phyloP scores from a whole-genome alignment of 2,888 invertebrate species.

The Epinotia nisella region DNA sequence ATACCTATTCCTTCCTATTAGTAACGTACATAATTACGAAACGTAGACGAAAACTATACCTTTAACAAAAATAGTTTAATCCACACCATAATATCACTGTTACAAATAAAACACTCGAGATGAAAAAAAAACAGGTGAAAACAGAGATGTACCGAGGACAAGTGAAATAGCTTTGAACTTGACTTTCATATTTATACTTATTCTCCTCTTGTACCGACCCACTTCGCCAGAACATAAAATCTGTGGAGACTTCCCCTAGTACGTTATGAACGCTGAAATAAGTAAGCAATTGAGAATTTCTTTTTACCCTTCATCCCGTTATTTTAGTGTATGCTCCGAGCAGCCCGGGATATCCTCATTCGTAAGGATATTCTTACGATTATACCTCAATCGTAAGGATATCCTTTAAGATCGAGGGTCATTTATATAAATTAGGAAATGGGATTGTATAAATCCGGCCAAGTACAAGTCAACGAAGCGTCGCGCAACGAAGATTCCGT shows the following conservation, averaged over 20 bases:
- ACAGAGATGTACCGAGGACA: constrained; percentile 23
- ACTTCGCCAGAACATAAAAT: constrained; percentile 52
- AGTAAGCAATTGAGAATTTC: neutral
- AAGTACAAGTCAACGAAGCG: too few species aligned
- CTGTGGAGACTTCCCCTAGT: constrained; percentile 49
- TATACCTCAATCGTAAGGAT: too few species aligned
- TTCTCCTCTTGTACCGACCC: constrained; percentile 51
- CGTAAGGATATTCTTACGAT: too few species aligned
- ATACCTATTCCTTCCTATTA: too few species aligned
- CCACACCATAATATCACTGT: constrained; percentile 56
- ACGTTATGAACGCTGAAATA: neutral
- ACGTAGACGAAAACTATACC: constrained; percentile 50
- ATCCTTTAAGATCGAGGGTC: too few species aligned
- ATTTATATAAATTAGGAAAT: too few species aligned
- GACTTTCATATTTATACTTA: constrained; percentile 64
- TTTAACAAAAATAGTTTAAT: constrained; percentile 59
- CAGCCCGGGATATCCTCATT: too few species aligned
- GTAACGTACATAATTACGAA: too few species aligned
- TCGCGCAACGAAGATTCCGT: too few species aligned
- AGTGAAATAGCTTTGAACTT: constrained; percentile 71
- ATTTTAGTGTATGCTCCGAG: neutral
- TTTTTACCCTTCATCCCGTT: neutral
- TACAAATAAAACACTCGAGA: neutral
- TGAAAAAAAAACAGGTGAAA: neutral
- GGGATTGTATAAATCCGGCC: too few species aligned